phyloP scores from a whole-genome alignment of 2,113 vertebrate genomes.

The Tiliqua scincoides region DNA sequence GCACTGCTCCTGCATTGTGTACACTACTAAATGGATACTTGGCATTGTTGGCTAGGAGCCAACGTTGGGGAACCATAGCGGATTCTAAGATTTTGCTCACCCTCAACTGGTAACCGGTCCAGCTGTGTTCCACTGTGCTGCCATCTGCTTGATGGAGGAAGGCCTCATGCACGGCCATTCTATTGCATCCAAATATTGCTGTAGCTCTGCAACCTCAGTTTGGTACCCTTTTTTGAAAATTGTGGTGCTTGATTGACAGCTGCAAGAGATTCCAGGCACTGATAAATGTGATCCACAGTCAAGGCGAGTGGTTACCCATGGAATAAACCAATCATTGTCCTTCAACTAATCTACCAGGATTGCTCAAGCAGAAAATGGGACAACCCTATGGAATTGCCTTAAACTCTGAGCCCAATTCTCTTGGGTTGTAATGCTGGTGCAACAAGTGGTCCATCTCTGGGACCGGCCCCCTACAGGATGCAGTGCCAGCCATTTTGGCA shows the following conservation, averaged over 20 bases:
- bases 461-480: no score
- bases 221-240: background rate
- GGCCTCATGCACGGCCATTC: background rate
- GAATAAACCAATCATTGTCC: background rate
- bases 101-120: background rate
- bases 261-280: background rate
- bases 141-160: background rate
- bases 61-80: background rate
- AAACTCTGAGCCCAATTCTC: background rate
- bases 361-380: background rate
- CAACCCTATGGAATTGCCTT: background rate
- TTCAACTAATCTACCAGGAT: background rate
- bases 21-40: background rate
- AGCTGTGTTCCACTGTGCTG: background rate
- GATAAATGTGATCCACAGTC: constrained; percentile 8
- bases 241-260: background rate
- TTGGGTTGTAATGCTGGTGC: no score
- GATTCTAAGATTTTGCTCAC: background rate
- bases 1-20: background rate
- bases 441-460: no score
- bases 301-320: background rate
- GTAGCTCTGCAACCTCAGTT: background rate
- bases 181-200: background rate
- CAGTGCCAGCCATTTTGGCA: no score
- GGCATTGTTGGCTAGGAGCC: background rate